phyloP scores from a whole-genome alignment of 2,888 invertebrate species.

The Idaea straminata region DNA sequence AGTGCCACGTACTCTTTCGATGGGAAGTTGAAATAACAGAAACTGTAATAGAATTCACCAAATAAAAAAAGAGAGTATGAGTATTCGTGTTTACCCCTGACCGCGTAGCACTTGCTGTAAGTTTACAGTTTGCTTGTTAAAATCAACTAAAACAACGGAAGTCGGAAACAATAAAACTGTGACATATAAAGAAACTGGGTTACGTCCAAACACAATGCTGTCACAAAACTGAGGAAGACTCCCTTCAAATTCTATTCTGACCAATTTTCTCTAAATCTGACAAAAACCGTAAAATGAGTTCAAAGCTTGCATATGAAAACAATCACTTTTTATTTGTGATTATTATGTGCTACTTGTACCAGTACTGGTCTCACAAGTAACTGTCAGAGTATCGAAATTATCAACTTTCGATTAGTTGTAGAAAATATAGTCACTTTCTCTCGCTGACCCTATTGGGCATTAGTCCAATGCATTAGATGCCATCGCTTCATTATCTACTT shows the following conservation, averaged over 20 bases:
- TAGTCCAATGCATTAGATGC: constrained; percentile 22
- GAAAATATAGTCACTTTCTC: constrained; percentile 41
- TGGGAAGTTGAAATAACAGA: no score
- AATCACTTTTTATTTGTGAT: background rate
- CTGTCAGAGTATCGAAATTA: constrained; percentile 15
- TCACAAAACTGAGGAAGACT: background rate
- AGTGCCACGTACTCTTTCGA: no score
- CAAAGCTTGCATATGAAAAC: background rate
- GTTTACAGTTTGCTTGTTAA: background rate
- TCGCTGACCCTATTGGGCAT: constrained; percentile 33
- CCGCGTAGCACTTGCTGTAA: background rate
- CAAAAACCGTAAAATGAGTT: background rate
- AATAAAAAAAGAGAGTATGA: no score
- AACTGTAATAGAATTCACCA: no score
- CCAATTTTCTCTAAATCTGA: background rate
- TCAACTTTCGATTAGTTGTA: constrained; percentile 19
- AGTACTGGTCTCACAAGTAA: constrained; percentile 5
- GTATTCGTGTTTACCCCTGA: background rate
- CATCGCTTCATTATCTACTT: constrained; percentile 19
- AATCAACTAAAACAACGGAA: background rate
- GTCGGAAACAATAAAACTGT: constrained; percentile 1
- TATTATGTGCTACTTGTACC: background rate
- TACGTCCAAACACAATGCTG: background rate
- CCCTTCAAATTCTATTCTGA: background rate
- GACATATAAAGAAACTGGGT: background rate